A percentile compares a stretch with the other conserved stretches of the same genome.
These are phyloP conservation scores for Epinotia brunnichana DNA, from an alignment of 2,888 invertebrate genomes.

Conservation along the genomic window DNA sequence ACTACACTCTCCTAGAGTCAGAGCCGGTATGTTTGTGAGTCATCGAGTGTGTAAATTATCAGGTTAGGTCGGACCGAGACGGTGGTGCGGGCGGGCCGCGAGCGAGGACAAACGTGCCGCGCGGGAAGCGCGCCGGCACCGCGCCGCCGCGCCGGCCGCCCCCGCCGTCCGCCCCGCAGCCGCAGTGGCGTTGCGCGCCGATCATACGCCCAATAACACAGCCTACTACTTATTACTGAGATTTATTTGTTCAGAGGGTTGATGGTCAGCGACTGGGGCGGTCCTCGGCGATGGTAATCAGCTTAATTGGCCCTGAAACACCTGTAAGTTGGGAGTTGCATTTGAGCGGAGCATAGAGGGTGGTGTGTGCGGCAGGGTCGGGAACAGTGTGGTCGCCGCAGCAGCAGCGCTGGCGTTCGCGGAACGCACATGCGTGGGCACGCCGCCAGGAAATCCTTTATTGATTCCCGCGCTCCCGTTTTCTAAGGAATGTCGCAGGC, in stretches of 20 bases:
- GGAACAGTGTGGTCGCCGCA: constrained; percentile 35
- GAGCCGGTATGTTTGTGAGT: constrained; percentile 64
- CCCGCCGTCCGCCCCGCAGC: constrained; percentile 61
- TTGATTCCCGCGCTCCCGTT: constrained; percentile 82
- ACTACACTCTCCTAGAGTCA: constrained; percentile 67
- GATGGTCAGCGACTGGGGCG: constrained; percentile 65
- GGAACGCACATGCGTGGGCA: constrained; percentile 84
- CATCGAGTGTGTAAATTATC: constrained; percentile 57
- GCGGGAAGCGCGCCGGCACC: constrained; percentile 50
- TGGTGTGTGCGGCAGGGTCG: constrained; percentile 48
- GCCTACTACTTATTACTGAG: constrained; percentile 76
- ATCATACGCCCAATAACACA: constrained; percentile 83
- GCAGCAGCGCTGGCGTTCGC: constrained; percentile 40
- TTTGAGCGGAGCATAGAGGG: constrained; percentile 23
- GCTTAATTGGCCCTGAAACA: constrained; percentile 20
- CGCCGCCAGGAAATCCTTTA: constrained; percentile 83
- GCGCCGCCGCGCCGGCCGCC: constrained; percentile 58
- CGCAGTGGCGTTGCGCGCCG: constrained; percentile 82
- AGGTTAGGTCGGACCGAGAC: constrained; percentile 59
- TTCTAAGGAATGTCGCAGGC: constrained; percentile 81
- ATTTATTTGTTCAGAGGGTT: constrained; percentile 77
- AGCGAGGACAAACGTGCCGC: constrained; percentile 66
- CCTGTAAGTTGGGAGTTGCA: constrained; percentile 12
- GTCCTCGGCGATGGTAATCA: constrained; percentile 47
- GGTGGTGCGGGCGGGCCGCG: constrained; percentile 63